Conservation (phyloP, 1,140 invertebrate genomes). For the Temnothorax longispinosus region DNA sequence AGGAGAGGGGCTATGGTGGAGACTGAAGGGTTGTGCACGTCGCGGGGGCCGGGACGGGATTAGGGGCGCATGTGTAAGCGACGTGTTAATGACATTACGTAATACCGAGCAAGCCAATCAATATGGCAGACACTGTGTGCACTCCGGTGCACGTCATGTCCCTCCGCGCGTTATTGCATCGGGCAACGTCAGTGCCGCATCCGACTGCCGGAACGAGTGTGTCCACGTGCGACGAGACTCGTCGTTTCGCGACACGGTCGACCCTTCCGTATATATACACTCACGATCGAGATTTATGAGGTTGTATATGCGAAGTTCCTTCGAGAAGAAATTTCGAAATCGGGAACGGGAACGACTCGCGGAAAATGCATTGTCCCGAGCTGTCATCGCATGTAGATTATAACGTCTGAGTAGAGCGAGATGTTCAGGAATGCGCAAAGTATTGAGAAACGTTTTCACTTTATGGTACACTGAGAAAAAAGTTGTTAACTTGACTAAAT, state of each 20-base stretch:
- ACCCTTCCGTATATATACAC: neutral
- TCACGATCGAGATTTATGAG: slow-evolving; percentile 36
- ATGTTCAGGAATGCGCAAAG: neutral
- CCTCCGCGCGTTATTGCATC: slow-evolving; percentile 66
- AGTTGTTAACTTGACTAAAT: too few species aligned
- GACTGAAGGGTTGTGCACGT: slow-evolving; percentile 35
- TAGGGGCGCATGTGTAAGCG: slow-evolving; percentile 81
- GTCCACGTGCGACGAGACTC: slow-evolving; percentile 41
- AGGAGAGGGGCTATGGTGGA: slow-evolving; percentile 42
- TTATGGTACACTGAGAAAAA: neutral
- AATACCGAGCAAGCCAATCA: slow-evolving; percentile 83
- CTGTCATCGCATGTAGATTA: neutral
- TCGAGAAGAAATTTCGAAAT: slow-evolving; percentile 4
- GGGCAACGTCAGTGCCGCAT: slow-evolving; percentile 50
- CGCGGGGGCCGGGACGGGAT: slow-evolving; percentile 38
- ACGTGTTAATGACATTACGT: slow-evolving; percentile 85
- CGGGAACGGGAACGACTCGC: neutral
- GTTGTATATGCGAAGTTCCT: slow-evolving; percentile 3
- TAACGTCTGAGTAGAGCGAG: neutral
- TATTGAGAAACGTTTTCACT: neutral
- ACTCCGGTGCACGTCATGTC: slow-evolving; percentile 70
- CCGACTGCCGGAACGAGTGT: slow-evolving; percentile 26
- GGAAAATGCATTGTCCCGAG: neutral
- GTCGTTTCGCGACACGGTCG: neutral
- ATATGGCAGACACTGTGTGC: slow-evolving; percentile 79